These are phyloP conservation scores for Corythornis leucogaster DNA, from an alignment of 2,797 vertebrate species.

Conservation along the genomic window DNA sequence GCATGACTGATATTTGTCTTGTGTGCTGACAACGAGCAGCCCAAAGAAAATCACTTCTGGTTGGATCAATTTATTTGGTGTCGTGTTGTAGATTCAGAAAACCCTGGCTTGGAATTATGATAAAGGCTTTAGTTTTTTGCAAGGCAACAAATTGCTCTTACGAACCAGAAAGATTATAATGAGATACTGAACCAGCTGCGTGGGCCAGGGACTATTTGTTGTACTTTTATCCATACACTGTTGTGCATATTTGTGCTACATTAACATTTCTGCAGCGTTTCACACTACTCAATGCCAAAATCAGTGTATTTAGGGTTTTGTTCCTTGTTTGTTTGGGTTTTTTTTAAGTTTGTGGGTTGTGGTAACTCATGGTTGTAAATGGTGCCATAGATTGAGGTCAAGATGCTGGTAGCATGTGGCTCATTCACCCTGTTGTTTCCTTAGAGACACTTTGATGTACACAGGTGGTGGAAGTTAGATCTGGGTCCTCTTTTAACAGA, in stretches of 20 bases:
- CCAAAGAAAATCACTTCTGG: neutral
- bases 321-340: neutral
- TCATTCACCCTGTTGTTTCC: neutral
- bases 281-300: neutral
- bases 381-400: neutral
- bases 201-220: neutral
- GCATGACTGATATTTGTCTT: neutral
- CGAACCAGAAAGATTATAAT: neutral
- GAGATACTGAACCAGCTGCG: neutral
- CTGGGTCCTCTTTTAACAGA: neutral
- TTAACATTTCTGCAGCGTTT: neutral
- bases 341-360: neutral
- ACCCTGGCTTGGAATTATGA: neutral
- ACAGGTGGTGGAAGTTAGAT: neutral
- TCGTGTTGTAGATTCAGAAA: neutral
- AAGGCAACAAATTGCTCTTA: neutral
- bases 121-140: neutral
- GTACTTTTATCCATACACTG: neutral
- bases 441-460: neutral
- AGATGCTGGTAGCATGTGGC: neutral
- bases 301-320: neutral
- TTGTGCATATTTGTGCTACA: fast-evolving
- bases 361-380: neutral
- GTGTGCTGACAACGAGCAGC: neutral
- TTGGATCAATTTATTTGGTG: neutral